A percentile compares a stretch with the other conserved stretches of the same genome.
Conservation (phyloP, 1,140 invertebrate genomes). For the Musca domestica region DNA sequence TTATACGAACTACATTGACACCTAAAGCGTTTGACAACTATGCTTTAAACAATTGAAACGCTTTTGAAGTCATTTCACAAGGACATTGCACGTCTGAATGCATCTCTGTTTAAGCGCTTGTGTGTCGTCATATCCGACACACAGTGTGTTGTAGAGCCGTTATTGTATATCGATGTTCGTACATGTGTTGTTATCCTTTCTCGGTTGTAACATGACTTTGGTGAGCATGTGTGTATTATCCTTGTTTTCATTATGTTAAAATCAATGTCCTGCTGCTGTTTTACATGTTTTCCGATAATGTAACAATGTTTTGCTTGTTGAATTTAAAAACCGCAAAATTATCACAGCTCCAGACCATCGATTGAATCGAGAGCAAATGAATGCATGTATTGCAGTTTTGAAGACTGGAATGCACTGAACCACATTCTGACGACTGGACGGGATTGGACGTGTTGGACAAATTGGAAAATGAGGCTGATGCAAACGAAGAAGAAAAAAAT, state of each 20-base stretch:
- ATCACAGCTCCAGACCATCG: neutral
- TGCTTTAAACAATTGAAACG: neutral
- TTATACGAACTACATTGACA: constrained; percentile 20
- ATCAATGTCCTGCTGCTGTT: constrained; percentile 28
- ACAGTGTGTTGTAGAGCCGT: neutral
- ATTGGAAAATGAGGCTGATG: no score
- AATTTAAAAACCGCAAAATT: constrained; percentile 21
- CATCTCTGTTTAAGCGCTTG: neutral
- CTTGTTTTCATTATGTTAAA: constrained; percentile 28
- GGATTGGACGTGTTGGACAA: no score
- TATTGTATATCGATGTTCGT: neutral
- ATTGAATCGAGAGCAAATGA: no score
- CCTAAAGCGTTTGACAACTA: constrained; percentile 22
- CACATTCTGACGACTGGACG: no score
- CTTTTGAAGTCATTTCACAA: neutral
- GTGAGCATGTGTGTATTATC: constrained; percentile 1
- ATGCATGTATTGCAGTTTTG: no score
- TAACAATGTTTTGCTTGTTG: constrained; percentile 22
- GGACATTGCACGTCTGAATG: neutral
- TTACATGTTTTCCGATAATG: constrained; percentile 25
- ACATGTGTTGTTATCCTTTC: neutral
- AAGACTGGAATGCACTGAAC: no score
- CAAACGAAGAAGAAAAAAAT: no score
- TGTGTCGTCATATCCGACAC: neutral
- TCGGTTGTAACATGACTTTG: no score